Conservation (phyloP, 2,797 vertebrate species). For the Echeneis naucrates region DNA sequence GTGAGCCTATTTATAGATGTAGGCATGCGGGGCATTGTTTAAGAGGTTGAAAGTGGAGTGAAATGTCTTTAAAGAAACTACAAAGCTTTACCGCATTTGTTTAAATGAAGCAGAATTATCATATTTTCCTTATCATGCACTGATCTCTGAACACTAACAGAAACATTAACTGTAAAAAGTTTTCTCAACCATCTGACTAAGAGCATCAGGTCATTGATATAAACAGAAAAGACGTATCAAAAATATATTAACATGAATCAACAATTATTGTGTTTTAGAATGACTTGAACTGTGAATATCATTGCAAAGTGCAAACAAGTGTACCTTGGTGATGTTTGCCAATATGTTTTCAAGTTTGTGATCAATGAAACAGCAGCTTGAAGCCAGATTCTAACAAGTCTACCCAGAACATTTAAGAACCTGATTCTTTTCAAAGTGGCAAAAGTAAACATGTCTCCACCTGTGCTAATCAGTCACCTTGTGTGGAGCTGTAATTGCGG, state of each 20-base stretch:
- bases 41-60: constrained; percentile 23
- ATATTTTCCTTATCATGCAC: constrained; percentile 6
- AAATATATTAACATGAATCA: too few relatives aligned
- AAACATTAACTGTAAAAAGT: constrained; percentile 29
- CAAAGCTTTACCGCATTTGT: neutral
- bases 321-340: neutral
- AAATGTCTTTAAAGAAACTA: constrained; percentile 42
- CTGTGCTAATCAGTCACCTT: constrained; percentile 65
- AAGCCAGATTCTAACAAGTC: neutral
- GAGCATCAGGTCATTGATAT: neutral
- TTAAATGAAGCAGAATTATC: constrained; percentile 28
- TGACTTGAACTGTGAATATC: neutral
- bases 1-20: constrained; percentile 71
- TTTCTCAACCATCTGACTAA: neutral
- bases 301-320: neutral
- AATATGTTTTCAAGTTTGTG: neutral
- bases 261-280: neutral
- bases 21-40: constrained; percentile 69
- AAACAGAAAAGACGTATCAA: too few relatives aligned
- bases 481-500: constrained; percentile 57
- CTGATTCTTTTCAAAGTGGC: constrained; percentile 16
- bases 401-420: neutral
- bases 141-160: constrained; percentile 25
- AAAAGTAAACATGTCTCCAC: constrained; percentile 41
- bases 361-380: constrained; percentile 1